phyloP scores from a whole-genome alignment of 1,140 invertebrate species.

The Megathymus violae region DNA sequence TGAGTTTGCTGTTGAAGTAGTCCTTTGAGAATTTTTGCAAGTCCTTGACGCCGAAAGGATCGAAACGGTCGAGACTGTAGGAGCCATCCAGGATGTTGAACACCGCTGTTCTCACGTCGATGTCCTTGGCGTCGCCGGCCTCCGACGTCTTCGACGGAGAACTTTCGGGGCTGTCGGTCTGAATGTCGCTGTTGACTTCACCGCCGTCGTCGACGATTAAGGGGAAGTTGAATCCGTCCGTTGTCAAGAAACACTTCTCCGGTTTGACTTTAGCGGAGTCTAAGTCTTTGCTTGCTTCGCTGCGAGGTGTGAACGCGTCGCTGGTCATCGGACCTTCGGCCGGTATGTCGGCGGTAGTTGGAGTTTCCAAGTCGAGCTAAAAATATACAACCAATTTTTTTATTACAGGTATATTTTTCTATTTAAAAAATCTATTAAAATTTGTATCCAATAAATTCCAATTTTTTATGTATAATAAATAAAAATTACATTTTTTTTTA shows the following conservation, averaged over 20 bases:
- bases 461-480: no score
- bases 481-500: no score
- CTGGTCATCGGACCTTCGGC: slow-evolving; percentile 55
- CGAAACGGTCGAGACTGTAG: slow-evolving; percentile 72
- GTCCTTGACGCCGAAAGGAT: slow-evolving; percentile 76
- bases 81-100: slow-evolving; percentile 74
- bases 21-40: slow-evolving; percentile 57
- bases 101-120: slow-evolving; percentile 50
- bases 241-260: slow-evolving; percentile 63
- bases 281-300: slow-evolving; percentile 56
- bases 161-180: slow-evolving; percentile 47
- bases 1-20: slow-evolving; percentile 64
- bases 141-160: slow-evolving; percentile 58
- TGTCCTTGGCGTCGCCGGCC: slow-evolving; percentile 28
- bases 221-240: slow-evolving; percentile 75
- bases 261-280: slow-evolving; percentile 50
- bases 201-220: slow-evolving; percentile 70
- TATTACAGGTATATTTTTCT: no score
- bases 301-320: slow-evolving; percentile 63
- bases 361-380: slow-evolving; percentile 80
- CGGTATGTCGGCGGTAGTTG: slow-evolving; percentile 73
- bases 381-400: no score
- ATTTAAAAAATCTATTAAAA: no score
- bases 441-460: no score
- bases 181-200: slow-evolving; percentile 48